Evolutionary conservation across 2,113 vertebrate species (phyloP).

Genomic region (Microcebus ravelobensis): DNA sequence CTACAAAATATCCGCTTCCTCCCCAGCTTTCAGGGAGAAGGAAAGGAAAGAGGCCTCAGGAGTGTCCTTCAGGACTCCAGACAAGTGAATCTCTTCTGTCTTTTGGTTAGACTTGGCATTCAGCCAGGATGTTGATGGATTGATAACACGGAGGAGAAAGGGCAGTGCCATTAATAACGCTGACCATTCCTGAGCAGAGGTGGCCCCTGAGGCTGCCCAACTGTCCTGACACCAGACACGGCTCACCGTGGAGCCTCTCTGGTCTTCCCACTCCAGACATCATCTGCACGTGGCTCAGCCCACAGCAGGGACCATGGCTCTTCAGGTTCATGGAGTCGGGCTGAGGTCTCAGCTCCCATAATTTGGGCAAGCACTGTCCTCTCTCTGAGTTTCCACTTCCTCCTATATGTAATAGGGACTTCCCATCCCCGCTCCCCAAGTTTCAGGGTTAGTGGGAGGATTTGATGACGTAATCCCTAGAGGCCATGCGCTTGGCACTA

Average conservation of each 20-base stretch:
- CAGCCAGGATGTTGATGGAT: background rate
- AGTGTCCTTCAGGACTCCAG: background rate
- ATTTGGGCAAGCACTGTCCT: background rate
- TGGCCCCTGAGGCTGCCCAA: background rate
- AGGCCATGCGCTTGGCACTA: fast-evolving
- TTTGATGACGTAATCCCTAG: background rate
- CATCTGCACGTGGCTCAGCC: background rate
- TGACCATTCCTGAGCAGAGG: background rate
- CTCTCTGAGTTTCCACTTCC: background rate
- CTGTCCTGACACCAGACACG: background rate
- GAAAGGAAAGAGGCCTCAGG: background rate
- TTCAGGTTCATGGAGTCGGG: no score
- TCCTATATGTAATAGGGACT: background rate
- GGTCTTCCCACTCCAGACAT: background rate
- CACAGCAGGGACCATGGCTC: background rate
- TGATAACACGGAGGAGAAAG: background rate
- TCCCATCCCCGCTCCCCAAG: background rate
- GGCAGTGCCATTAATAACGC: background rate
- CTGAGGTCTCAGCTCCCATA: background rate
- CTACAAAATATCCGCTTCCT: background rate
- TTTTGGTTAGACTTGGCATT: background rate
- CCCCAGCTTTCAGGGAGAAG: background rate
- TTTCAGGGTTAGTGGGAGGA: background rate
- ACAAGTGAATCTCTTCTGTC: background rate
- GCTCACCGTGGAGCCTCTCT: background rate